Conservation (phyloP, 2,113 vertebrate genomes). For the Mormoops blainvillei region DNA sequence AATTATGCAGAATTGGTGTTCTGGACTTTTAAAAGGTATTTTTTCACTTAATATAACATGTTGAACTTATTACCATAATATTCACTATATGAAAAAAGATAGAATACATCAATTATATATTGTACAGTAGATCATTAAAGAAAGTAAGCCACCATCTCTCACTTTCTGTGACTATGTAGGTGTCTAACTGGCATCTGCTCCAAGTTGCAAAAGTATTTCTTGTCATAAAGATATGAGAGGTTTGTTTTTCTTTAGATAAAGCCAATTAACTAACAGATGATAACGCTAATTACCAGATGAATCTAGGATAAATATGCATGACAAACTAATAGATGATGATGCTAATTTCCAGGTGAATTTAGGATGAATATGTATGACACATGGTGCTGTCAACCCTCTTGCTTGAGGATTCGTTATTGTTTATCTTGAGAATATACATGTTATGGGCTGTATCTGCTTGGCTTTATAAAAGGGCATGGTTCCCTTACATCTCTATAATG, state of each 20-base stretch:
- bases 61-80: background rate
- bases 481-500: background rate
- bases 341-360: background rate
- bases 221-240: background rate
- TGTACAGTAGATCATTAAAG: background rate
- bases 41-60: background rate
- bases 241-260: background rate
- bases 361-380: background rate
- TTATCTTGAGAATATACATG: background rate
- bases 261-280: background rate
- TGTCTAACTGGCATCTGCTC: background rate
- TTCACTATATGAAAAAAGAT: background rate
- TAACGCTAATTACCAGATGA: background rate
- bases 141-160: background rate
- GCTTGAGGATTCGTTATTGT: background rate
- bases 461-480: background rate
- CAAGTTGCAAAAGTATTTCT: background rate
- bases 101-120: background rate
- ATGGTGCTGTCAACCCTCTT: background rate
- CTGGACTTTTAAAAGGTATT: background rate
- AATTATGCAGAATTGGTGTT: background rate
- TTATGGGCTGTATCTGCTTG: background rate
- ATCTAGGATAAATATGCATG: background rate
- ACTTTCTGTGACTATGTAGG: background rate
- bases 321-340: background rate